A percentile compares a stretch with the other conserved stretches of the same genome.
Evolutionary conservation across 92 coral and sea anemone species (phyloP).

Genomic region (Parazoanthus swiftii): DNA sequence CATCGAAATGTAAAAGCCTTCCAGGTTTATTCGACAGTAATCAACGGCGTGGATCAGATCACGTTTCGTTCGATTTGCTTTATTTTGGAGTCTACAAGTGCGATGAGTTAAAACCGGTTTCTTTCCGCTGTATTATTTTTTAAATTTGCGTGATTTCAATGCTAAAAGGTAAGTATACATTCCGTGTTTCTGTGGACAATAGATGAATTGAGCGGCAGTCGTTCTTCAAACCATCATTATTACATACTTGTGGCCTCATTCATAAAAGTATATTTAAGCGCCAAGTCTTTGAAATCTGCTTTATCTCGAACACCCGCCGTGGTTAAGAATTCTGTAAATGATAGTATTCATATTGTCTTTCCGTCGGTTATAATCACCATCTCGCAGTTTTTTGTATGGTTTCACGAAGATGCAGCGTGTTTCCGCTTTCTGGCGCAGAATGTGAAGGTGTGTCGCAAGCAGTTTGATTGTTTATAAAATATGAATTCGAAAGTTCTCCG

Average conservation of each 20-base stretch:
- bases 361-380: neutral
- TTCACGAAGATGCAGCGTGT: slow-evolving; percentile 34
- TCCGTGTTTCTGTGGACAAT: neutral
- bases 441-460: slow-evolving; percentile 38
- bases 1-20: neutral
- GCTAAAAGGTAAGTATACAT: neutral
- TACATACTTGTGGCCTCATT: neutral
- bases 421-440: slow-evolving; percentile 20
- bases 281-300: neutral
- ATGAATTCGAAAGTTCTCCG: neutral
- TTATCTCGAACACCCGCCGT: neutral
- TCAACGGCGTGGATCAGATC: too few species aligned
- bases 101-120: neutral
- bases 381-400: neutral
- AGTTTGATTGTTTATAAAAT: neutral
- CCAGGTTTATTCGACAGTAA: neutral
- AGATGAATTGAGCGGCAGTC: neutral
- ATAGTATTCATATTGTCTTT: neutral
- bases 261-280: neutral
- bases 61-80: neutral
- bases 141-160: neutral
- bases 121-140: neutral
- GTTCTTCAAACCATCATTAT: neutral
- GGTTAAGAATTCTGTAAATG: neutral
- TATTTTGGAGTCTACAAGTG: neutral